Conservation (phyloP, 2,888 invertebrate genomes). For the Isotomurus palustris region DNA sequence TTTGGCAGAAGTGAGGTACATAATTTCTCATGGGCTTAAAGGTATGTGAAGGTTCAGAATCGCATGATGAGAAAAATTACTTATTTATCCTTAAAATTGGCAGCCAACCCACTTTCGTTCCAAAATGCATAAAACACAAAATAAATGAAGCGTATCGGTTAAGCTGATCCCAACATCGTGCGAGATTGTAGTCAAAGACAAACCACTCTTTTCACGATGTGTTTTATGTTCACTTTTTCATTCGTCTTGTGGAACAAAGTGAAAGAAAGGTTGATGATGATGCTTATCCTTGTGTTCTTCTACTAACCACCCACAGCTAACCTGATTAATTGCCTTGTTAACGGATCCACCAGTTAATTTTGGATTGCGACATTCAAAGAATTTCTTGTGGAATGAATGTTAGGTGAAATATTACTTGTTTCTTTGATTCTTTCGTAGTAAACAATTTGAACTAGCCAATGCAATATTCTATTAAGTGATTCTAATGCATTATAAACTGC, state of each 20-base stretch:
- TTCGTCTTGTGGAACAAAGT: background rate
- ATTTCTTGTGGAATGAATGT: background rate
- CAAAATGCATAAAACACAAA: background rate
- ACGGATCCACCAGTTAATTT: background rate
- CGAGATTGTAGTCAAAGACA: too few relatives aligned
- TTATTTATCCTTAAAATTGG: conserved; percentile 3
- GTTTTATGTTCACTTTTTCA: background rate
- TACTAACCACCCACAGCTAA: background rate
- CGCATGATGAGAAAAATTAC: background rate
- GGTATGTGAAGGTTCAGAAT: too few relatives aligned
- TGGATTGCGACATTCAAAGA: background rate
- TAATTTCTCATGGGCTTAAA: too few relatives aligned
- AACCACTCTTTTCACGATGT: too few relatives aligned
- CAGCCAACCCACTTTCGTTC: background rate
- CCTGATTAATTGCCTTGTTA: conserved; percentile 5
- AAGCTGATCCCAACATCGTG: too few relatives aligned
- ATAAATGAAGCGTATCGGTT: background rate
- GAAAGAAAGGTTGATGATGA: background rate
- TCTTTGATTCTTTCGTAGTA: too few relatives aligned
- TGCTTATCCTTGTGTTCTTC: background rate
- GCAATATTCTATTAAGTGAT: too few relatives aligned
- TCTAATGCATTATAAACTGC: too few relatives aligned
- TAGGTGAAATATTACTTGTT: too few relatives aligned
- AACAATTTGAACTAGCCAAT: too few relatives aligned
- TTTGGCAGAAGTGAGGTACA: too few relatives aligned